These are phyloP conservation scores for Terrapene triunguis DNA, from an alignment of 2,113 vertebrate genomes.

Conservation along the genomic window DNA sequence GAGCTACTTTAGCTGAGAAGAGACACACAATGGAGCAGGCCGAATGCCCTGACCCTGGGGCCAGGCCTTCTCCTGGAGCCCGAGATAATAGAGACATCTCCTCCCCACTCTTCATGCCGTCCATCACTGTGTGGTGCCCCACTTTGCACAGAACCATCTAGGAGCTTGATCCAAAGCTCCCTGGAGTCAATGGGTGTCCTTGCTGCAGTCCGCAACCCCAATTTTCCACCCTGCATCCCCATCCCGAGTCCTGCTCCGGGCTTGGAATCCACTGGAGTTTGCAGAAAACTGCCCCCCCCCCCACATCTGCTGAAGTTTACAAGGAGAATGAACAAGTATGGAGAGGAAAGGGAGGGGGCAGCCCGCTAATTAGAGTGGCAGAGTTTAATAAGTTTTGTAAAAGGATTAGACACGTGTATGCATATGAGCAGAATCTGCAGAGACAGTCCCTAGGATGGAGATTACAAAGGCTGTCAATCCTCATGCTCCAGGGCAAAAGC, in stretches of 20 bases:
- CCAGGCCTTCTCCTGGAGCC: neutral
- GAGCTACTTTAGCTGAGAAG: constrained; percentile 57
- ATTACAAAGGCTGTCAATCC: constrained; percentile 53
- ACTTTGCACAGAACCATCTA: constrained; percentile 12
- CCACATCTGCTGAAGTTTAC: neutral
- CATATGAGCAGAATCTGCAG: constrained; percentile 42
- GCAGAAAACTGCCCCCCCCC: neutral
- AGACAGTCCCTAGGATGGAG: constrained; percentile 56
- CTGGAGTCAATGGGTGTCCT: neutral
- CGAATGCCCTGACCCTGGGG: neutral
- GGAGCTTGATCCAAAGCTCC: neutral
- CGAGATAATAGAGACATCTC: neutral
- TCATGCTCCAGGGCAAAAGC: neutral
- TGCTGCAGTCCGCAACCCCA: neutral
- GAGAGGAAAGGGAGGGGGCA: neutral
- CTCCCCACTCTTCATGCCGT: neutral
- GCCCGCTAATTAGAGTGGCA: constrained; percentile 41
- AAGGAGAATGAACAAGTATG: neutral
- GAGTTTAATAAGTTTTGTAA: constrained; percentile 66
- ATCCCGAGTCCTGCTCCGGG: neutral
- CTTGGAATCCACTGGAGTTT: neutral
- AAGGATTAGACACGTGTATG: constrained; percentile 66
- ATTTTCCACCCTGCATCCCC: neutral
- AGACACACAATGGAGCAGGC: neutral
- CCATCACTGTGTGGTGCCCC: neutral